Evolutionary conservation across 2,113 vertebrate species (phyloP), one percentile per base, ranked within the genome.

Genomic region (Leuciscus idus): DNA sequence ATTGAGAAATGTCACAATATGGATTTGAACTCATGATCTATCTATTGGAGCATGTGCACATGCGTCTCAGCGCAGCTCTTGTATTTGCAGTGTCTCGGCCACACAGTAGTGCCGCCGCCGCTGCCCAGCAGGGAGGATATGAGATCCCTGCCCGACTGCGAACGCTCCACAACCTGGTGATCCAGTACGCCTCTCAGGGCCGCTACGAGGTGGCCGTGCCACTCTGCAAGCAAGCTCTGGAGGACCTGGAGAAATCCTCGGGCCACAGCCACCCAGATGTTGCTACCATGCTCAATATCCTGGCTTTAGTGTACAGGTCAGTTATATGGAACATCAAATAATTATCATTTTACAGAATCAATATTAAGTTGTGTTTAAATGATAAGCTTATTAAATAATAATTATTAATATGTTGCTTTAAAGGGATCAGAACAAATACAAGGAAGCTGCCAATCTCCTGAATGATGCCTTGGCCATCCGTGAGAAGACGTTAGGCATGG

Each of bases 361-460:
- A 57, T 57, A 57, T 57, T 66, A 30, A 66, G 30, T 8, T 39
- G 17, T 70, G 39, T 72, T 23, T 70, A 21, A 36, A 39, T 36
- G 10, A 9, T 39, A 70, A 36, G 19, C 33, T 10, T 70, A 70
- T 21, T 23, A 73, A 43, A 73, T 43, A 23, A 43, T 39, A 1
- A 21, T 57, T 57, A 73, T 43, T 39, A 39, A 70, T 70, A 2
- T 39, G 28, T 19, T 13, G 50, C 57, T n/a, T 30, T 13, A 66
- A 46, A 97, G 97, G 87, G 97, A 97, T 88, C 97, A 97, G 90
- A 97, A 97, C 91, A 97, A 97, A 90, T 97, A 97, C 90, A 97
- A 97, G 89, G 97, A 97, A 84, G 97, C 97, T 21, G 96, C 96
- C 0, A 96, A 94, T 84, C 95, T 97, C 8, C 92, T 97, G 84